Percentiles rank a stretch among this genome's conserved stretches.
Evolutionary conservation across 2,888 invertebrate genomes (phyloP).

Genomic region (Acanthopleura granulata): DNA sequence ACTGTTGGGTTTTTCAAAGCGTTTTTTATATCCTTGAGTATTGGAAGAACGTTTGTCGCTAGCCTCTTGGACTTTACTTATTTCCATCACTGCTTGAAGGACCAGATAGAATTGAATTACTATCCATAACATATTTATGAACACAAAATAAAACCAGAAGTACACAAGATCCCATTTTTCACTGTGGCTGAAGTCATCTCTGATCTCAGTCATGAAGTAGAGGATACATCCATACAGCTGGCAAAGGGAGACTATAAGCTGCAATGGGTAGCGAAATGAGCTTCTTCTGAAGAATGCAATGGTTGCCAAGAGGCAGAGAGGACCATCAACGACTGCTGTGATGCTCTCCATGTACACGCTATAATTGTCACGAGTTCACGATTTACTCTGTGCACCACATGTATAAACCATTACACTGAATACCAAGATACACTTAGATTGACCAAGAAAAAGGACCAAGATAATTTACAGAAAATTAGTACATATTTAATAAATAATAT

Average conservation of each 20-base stretch:
- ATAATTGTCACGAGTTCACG: conserved; percentile 60
- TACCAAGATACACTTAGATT: no score
- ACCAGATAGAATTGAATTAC: conserved; percentile 56
- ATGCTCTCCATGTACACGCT: conserved; percentile 66
- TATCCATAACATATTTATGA: conserved; percentile 65
- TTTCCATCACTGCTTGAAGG: conserved; percentile 39
- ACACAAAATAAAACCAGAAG: conserved; percentile 68
- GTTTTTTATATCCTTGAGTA: no score
- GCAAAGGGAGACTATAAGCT: conserved; percentile 61
- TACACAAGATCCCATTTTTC: conserved; percentile 57
- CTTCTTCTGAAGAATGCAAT: conserved; percentile 49
- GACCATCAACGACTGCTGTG: conserved; percentile 66
- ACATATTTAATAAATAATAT: no score
- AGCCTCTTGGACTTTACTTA: conserved; percentile 35
- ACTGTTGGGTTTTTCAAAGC: no score
- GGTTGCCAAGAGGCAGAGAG: conserved; percentile 59
- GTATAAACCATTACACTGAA: neutral
- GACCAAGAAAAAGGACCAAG: no score
- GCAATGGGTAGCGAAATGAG: conserved; percentile 57
- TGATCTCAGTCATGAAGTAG: conserved; percentile 61
- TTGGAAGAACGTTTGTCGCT: neutral
- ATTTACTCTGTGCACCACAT: neutral
- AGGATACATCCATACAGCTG: conserved; percentile 66
- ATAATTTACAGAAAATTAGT: no score
- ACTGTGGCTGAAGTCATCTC: conserved; percentile 60